phyloP scores from a whole-genome alignment of 2,113 vertebrate genomes.

The Hymenochirus boettgeri region DNA sequence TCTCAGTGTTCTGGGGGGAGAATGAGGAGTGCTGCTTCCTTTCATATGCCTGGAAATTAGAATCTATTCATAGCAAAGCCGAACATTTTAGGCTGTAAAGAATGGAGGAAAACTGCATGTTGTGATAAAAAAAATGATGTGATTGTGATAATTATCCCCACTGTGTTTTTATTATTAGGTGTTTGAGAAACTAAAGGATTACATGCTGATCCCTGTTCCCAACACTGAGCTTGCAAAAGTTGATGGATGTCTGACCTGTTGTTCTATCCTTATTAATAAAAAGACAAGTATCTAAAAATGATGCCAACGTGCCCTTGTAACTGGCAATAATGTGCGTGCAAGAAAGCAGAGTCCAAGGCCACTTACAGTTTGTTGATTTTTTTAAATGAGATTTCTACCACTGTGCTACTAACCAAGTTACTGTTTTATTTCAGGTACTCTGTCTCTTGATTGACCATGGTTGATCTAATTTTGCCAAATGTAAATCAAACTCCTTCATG shows the following conservation, averaged over 20 bases:
- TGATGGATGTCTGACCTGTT: constrained; percentile 86
- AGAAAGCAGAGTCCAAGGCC: constrained; percentile 55
- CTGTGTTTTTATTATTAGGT: constrained; percentile 61
- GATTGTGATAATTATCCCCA: not conserved
- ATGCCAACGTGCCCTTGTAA: constrained; percentile 49
- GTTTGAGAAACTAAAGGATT: constrained; percentile 91
- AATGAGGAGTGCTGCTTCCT: too few relatives aligned
- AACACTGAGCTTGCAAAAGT: constrained; percentile 80
- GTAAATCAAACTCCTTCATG: not conserved
- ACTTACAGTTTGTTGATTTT: constrained; percentile 52
- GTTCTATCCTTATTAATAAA: constrained; percentile 83
- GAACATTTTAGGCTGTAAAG: too few relatives aligned
- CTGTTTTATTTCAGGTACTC: constrained; percentile 56
- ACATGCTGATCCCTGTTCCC: constrained; percentile 86
- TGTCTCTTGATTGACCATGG: constrained; percentile 54
- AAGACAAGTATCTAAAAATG: constrained; percentile 69
- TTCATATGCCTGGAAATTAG: too few relatives aligned
- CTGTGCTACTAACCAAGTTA: constrained; percentile 71
- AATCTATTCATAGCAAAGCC: too few relatives aligned
- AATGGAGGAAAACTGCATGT: too few relatives aligned
- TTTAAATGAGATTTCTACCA: constrained; percentile 65
- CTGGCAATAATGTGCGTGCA: constrained; percentile 53
- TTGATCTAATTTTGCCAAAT: constrained; percentile 35
- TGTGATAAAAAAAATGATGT: too few relatives aligned
- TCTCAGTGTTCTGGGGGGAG: too few relatives aligned